Evolutionary conservation across 1,140 invertebrate genomes (phyloP).

Genomic region (Papilio glaucus): DNA sequence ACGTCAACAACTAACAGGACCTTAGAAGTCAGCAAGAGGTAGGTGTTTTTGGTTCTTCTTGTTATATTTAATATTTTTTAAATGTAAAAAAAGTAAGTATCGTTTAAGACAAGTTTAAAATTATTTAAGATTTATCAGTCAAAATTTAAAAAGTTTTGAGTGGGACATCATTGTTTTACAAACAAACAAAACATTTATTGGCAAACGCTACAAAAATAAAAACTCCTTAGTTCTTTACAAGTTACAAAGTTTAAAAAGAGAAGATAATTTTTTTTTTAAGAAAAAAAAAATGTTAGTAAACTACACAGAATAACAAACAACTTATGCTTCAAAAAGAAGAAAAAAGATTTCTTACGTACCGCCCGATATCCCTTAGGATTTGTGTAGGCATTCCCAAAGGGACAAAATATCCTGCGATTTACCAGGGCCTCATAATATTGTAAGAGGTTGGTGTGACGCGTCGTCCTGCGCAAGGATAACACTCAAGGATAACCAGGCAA

Average conservation of each 20-base stretch:
- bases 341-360: conserved; percentile 11
- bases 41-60: conserved; percentile 46
- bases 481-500: conserved; percentile 74
- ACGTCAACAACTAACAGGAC: conserved; percentile 82
- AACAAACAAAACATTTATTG: too few relatives aligned
- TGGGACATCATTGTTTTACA: too few relatives aligned
- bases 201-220: too few relatives aligned
- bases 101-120: too few relatives aligned
- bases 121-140: too few relatives aligned
- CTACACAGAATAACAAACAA: too few relatives aligned
- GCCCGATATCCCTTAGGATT: conserved; percentile 62
- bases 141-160: too few relatives aligned
- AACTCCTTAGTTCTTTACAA: too few relatives aligned
- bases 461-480: conserved; percentile 79
- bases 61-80: conserved; percentile 31
- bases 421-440: conserved; percentile 76
- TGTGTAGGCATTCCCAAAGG: conserved; percentile 79
- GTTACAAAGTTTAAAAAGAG: too few relatives aligned
- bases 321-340: conserved; percentile 14
- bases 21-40: conserved; percentile 60
- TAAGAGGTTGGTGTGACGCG: conserved; percentile 59
- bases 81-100: too few relatives aligned
- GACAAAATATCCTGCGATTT: conserved; percentile 83
- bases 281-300: too few relatives aligned
- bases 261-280: too few relatives aligned